phyloP scores from a whole-genome alignment of 1,140 invertebrate genomes.

The Neodiprion pinetum region DNA sequence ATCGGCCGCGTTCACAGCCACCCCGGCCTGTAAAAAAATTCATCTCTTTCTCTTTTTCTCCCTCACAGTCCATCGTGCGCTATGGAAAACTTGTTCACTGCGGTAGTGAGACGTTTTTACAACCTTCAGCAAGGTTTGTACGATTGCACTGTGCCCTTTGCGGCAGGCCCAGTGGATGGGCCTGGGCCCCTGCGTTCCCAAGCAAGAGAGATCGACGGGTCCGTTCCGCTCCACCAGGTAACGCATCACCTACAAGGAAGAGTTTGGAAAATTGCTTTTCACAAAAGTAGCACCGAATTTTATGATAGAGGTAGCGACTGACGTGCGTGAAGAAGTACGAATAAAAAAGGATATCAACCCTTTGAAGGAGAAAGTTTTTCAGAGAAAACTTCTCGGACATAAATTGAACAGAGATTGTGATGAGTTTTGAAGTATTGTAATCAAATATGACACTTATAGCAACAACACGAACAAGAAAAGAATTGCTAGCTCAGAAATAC shows the following conservation, averaged over 20 bases:
- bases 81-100: neutral
- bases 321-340: too few species aligned
- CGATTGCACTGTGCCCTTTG: constrained; percentile 84
- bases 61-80: too few species aligned
- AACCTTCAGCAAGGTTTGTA: constrained; percentile 81
- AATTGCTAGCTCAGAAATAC: neutral
- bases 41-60: neutral
- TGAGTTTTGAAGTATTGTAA: too few species aligned
- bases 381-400: neutral
- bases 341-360: neutral
- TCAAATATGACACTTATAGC: neutral
- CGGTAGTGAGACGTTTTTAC: constrained; percentile 10
- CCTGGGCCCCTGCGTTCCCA: constrained; percentile 85
- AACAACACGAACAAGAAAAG: constrained; percentile 3
- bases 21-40: constrained; percentile 68
- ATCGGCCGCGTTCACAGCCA: constrained; percentile 87
- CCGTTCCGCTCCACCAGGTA: constrained; percentile 84
- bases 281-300: too few species aligned
- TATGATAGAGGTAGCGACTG: too few species aligned
- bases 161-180: constrained; percentile 93
- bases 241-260: constrained; percentile 68
- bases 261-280: neutral
- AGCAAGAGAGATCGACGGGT: constrained; percentile 83
- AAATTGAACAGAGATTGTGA: neutral
- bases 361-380: neutral